Conservation (phyloP, 2,888 invertebrate species). For the Volucella bombylans region DNA sequence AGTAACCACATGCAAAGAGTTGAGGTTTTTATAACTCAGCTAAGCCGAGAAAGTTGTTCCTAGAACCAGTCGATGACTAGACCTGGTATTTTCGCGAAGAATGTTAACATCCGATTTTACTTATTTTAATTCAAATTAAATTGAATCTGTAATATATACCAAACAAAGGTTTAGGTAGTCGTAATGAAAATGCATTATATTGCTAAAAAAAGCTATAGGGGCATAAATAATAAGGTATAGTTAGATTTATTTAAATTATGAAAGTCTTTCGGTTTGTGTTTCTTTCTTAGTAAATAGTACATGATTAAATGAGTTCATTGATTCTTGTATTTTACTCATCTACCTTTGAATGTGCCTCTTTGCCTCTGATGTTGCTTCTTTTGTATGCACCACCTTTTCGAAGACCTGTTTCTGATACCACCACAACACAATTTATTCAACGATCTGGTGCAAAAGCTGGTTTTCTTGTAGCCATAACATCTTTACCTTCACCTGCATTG, state of each 20-base stretch:
- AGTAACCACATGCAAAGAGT: too few relatives aligned
- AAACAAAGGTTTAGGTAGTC: too few relatives aligned
- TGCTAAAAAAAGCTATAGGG: too few relatives aligned
- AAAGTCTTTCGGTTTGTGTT: not conserved
- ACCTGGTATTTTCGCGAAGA: too few relatives aligned
- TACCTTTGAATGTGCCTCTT: not conserved
- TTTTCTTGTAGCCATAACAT: constrained; percentile 35
- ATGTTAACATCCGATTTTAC: too few relatives aligned
- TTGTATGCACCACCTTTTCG: not conserved
- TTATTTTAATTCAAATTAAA: too few relatives aligned
- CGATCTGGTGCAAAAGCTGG: constrained; percentile 53
- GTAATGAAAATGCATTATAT: too few relatives aligned
- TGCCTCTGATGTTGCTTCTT: not conserved
- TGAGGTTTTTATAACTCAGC: too few relatives aligned
- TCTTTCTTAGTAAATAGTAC: not conserved
- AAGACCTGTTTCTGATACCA: constrained; percentile 35
- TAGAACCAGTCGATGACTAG: too few relatives aligned
- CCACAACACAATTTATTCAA: constrained; percentile 17
- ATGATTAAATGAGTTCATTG: not conserved
- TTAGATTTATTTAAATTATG: not conserved
- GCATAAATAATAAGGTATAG: too few relatives aligned
- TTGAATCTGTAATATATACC: too few relatives aligned
- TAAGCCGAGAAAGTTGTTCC: too few relatives aligned
- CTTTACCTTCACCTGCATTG: constrained; percentile 54
- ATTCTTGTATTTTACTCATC: not conserved